phyloP scores from a whole-genome alignment of 2,888 invertebrate species.

The Scaptodrosophila latifasciaeformis region DNA sequence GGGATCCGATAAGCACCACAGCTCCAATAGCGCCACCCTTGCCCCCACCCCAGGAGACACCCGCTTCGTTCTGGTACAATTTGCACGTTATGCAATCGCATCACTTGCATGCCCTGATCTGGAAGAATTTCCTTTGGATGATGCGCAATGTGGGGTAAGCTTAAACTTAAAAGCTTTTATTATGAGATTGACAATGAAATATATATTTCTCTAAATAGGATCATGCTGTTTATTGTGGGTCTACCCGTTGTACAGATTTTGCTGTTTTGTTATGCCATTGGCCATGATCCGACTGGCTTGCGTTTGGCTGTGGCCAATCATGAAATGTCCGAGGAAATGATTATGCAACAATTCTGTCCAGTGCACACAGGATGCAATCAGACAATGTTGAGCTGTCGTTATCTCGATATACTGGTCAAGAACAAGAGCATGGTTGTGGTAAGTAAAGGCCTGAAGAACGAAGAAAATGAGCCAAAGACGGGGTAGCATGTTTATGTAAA shows the following conservation, averaged over 20 bases:
- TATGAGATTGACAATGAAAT: no score
- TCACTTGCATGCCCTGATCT: conserved; percentile 88
- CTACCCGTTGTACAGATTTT: conserved; percentile 90
- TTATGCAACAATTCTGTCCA: conserved; percentile 76
- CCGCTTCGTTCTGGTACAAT: conserved; percentile 77
- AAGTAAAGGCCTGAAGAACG: conserved; percentile 68
- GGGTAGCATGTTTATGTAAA: conserved; percentile 39
- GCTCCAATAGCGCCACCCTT: conserved; percentile 79
- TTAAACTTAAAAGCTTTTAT: no score
- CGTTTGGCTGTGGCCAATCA: conserved; percentile 87
- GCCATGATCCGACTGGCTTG: conserved; percentile 87
- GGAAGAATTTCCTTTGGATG: conserved; percentile 93
- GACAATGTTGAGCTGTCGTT: conserved; percentile 85
- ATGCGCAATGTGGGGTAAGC: conserved; percentile 87
- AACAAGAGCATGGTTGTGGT: conserved; percentile 82
- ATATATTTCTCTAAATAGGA: conserved; percentile 75
- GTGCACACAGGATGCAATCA: conserved; percentile 79
- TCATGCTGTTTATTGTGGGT: conserved; percentile 89
- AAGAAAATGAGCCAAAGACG: neutral
- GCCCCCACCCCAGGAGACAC: conserved; percentile 82
- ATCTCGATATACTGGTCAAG: conserved; percentile 82
- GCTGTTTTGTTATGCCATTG: conserved; percentile 91
- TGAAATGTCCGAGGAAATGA: conserved; percentile 79
- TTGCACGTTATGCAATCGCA: conserved; percentile 81
- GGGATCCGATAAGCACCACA: conserved; percentile 79